Evolutionary conservation across 1,140 invertebrate species (phyloP).

Genomic region (Drosophila carrolli): DNA sequence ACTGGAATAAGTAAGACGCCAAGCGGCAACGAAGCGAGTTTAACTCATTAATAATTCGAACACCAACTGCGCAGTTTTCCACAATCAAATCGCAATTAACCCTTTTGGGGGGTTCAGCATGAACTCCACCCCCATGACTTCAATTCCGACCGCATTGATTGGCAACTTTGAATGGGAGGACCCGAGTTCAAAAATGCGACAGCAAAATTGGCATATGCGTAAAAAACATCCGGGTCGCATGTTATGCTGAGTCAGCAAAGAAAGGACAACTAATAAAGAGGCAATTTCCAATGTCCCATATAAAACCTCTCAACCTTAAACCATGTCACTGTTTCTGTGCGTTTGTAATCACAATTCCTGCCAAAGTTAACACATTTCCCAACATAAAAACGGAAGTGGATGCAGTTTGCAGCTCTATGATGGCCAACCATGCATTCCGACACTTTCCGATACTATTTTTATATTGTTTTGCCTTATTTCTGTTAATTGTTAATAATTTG

Average conservation of each 20-base stretch:
- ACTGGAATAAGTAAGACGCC: conserved; percentile 2
- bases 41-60: conserved; percentile 49
- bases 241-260: conserved; percentile 24
- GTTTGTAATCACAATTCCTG: conserved; percentile 56
- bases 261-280: conserved; percentile 64
- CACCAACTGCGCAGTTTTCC: conserved; percentile 54
- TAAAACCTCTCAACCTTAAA: not conserved
- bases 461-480: not conserved
- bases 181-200: conserved; percentile 56
- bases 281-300: conserved; percentile 27
- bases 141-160: conserved; percentile 41
- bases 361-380: conserved; percentile 74
- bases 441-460: not conserved
- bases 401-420: conserved; percentile 29
- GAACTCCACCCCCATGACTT: not conserved
- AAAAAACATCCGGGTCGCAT: conserved; percentile 61
- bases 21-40: not conserved
- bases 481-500: too few relatives aligned
- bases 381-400: conserved; percentile 76
- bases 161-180: conserved; percentile 35
- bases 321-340: conserved; percentile 31
- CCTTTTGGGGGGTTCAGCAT: conserved; percentile 35
- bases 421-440: conserved; percentile 1
- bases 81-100: conserved; percentile 71
- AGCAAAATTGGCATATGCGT: conserved; percentile 78